These are phyloP conservation scores for Megaceryle torquata DNA, from an alignment of 2,113 vertebrate genomes.

Conservation along the genomic window DNA sequence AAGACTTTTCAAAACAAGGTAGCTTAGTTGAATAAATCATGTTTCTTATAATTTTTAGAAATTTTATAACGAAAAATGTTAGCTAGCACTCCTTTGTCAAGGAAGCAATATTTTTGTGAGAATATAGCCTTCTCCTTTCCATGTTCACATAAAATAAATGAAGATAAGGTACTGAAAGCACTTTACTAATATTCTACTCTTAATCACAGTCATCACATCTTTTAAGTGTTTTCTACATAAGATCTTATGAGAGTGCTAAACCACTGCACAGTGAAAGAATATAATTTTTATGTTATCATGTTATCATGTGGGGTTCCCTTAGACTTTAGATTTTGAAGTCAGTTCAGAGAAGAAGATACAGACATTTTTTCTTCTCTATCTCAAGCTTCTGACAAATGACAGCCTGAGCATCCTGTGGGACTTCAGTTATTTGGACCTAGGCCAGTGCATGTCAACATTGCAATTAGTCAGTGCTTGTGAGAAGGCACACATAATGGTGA, in stretches of 20 bases:
- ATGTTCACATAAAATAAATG: neutral
- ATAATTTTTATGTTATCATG: no score
- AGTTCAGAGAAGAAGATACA: neutral
- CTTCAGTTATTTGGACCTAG: neutral
- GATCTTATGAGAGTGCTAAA: neutral
- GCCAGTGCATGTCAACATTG: neutral
- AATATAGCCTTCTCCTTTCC: neutral
- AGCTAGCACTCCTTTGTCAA: neutral
- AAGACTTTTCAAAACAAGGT: neutral
- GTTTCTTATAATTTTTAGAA: neutral
- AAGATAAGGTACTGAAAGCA: neutral
- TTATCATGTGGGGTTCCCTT: neutral
- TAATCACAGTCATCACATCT: neutral
- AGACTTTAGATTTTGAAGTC: neutral
- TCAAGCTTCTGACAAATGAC: neutral
- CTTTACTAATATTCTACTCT: neutral
- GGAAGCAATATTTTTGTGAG: neutral
- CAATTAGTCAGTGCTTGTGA: neutral
- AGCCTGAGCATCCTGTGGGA: neutral
- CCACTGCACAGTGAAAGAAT: neutral
- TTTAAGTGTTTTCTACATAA: neutral
- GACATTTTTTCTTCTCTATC: neutral
- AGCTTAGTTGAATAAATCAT: neutral
- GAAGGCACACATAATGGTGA: neutral
- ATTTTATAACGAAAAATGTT: neutral